These are phyloP conservation scores for Junonia oenone DNA, from an alignment of 2,888 invertebrate species.

Conservation along the genomic window DNA sequence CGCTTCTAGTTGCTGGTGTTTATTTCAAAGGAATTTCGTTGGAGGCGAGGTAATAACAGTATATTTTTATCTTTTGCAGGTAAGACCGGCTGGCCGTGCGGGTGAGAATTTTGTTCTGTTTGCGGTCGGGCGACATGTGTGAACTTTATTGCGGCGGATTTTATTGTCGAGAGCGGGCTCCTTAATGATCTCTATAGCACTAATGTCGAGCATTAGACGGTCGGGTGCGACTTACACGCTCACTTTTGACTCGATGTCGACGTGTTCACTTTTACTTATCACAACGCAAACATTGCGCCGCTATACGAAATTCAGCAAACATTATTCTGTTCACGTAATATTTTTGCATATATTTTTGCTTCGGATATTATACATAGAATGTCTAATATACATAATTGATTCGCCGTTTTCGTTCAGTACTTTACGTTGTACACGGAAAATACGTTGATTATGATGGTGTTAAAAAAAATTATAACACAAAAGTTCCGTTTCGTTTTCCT, in stretches of 20 bases:
- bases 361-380: not conserved
- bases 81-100: conserved; percentile 53
- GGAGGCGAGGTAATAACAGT: conserved; percentile 37
- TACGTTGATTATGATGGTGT: not conserved
- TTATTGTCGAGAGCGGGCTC: conserved; percentile 46
- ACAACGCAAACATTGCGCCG: conserved; percentile 42
- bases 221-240: conserved; percentile 12
- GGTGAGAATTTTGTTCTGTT: conserved; percentile 59
- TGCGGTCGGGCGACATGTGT: conserved; percentile 58
- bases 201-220: conserved; percentile 31
- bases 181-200: conserved; percentile 41
- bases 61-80: conserved; percentile 57
- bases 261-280: conserved; percentile 46
- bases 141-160: conserved; percentile 62
- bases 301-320: not conserved
- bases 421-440: not conserved
- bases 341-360: not conserved
- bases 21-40: not conserved
- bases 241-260: conserved; percentile 19
- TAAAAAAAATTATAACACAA: not conserved
- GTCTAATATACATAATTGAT: not conserved
- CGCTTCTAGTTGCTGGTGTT: not conserved
- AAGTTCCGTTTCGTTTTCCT: not conserved
- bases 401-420: not conserved
- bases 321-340: not conserved